Evolutionary conservation across 2,888 invertebrate genomes (phyloP).

Genomic region (Mimachlamys varia): DNA sequence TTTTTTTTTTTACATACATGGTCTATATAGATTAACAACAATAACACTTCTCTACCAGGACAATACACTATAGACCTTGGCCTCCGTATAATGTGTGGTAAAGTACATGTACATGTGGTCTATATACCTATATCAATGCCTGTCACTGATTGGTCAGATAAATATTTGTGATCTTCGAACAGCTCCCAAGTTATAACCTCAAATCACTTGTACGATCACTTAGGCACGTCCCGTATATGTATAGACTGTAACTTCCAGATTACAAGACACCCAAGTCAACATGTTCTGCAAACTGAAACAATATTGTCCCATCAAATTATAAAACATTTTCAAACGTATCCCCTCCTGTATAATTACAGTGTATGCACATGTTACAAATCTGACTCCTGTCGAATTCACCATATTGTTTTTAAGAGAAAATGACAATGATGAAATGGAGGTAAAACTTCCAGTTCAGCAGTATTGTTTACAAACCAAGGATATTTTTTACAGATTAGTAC

Average conservation of each 20-base stretch:
- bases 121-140: neutral
- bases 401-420: too few relatives aligned
- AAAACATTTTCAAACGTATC: too few relatives aligned
- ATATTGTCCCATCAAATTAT: neutral
- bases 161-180: neutral
- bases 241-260: neutral
- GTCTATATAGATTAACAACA: conserved; percentile 14
- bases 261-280: neutral
- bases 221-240: neutral
- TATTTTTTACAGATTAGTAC: too few relatives aligned
- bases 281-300: neutral
- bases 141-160: neutral
- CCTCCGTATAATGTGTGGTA: neutral
- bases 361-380: too few relatives aligned
- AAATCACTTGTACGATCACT: neutral
- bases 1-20: neutral
- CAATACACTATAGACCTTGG: neutral
- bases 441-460: too few relatives aligned
- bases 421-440: too few relatives aligned
- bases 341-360: too few relatives aligned
- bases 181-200: neutral
- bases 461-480: too few relatives aligned
- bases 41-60: neutral
- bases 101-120: neutral
- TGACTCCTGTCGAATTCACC: too few relatives aligned